These are phyloP conservation scores for Drosophila ercepeae DNA, from an alignment of 1,140 invertebrate species.

Conservation along the genomic window DNA sequence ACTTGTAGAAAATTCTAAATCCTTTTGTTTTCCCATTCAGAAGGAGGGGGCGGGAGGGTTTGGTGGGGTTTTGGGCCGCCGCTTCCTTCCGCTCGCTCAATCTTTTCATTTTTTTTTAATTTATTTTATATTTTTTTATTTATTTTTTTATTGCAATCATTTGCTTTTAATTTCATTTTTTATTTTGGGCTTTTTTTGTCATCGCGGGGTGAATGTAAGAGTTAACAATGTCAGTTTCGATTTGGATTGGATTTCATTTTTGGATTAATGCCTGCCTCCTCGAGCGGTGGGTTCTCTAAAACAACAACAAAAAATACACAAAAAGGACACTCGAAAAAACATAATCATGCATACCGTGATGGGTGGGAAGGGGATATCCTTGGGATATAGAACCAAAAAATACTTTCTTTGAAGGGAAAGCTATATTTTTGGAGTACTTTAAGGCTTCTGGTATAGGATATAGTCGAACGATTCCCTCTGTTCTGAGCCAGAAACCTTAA, in stretches of 20 bases:
- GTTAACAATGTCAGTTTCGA: conserved; percentile 80
- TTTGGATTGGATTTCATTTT: conserved; percentile 45
- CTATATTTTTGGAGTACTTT: too few species aligned
- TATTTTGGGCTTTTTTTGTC: background rate
- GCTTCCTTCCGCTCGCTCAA: conserved; percentile 20
- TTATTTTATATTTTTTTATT: background rate
- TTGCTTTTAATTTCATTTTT: conserved; percentile 23
- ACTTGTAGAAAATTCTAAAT: conserved; percentile 62
- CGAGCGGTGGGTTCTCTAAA: conserved; percentile 48
- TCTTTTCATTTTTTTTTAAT: background rate
- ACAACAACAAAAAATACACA: background rate
- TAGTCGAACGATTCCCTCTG: too few species aligned
- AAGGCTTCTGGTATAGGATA: too few species aligned
- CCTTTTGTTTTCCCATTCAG: conserved; percentile 13
- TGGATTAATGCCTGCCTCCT: conserved; percentile 31
- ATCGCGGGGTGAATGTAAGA: conserved; percentile 77
- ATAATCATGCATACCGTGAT: conserved; percentile 8
- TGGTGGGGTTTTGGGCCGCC: conserved; percentile 32
- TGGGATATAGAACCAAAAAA: background rate
- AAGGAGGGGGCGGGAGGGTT: conserved; percentile 33
- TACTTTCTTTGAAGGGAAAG: too few species aligned
- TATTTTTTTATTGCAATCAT: background rate
- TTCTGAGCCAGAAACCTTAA: too few species aligned
- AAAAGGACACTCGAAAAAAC: background rate
- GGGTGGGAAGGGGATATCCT: background rate